These are phyloP conservation scores for Brenthis daphne DNA, from an alignment of 2,888 invertebrate species.

Conservation along the genomic window DNA sequence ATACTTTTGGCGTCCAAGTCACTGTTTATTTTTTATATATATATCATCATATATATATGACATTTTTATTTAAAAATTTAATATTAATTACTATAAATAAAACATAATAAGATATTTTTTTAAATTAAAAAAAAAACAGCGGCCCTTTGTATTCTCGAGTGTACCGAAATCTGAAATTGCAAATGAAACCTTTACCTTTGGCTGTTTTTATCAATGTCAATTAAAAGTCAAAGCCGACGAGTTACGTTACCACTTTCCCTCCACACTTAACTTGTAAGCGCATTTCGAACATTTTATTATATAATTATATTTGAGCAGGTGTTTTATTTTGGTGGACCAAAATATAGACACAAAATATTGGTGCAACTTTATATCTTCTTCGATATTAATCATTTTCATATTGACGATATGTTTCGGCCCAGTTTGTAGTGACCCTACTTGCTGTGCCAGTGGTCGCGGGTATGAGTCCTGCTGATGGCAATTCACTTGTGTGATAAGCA, in stretches of 20 bases:
- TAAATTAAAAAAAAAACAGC: background rate
- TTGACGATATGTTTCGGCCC: too few species aligned
- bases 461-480: too few species aligned
- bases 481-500: too few species aligned
- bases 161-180: constrained; percentile 29
- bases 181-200: constrained; percentile 49
- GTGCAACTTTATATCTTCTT: background rate
- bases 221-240: constrained; percentile 59
- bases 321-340: background rate
- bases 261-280: constrained; percentile 30
- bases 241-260: constrained; percentile 55
- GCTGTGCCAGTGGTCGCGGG: too few species aligned
- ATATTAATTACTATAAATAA: background rate
- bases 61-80: too few species aligned
- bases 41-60: too few species aligned
- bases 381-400: too few species aligned
- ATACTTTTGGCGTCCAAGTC: too few species aligned
- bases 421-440: too few species aligned
- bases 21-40: too few species aligned
- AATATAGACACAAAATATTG: background rate
- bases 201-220: constrained; percentile 59
- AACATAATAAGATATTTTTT: background rate
- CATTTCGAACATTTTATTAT: constrained; percentile 33
- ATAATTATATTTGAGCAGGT: constrained; percentile 12
- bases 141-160: constrained; percentile 18